phyloP scores from a whole-genome alignment of 2,888 invertebrate genomes.

The Calameuta idolon region DNA sequence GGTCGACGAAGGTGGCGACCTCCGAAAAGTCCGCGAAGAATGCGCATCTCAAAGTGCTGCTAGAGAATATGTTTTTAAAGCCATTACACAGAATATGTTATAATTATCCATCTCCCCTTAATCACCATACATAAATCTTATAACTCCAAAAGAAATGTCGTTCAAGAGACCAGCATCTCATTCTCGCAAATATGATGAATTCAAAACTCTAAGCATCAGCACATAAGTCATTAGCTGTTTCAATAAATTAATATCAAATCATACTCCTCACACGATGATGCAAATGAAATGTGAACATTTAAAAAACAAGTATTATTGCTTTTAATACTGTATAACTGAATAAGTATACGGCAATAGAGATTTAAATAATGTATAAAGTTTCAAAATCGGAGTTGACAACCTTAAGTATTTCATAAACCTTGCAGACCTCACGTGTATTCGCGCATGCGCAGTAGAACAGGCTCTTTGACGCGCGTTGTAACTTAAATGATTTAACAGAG shows the following conservation, averaged over 20 bases:
- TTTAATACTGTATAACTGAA: not conserved
- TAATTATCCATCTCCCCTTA: not conserved
- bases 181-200: not conserved
- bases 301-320: not conserved
- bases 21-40: slow-evolving; percentile 32
- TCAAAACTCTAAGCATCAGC: not conserved
- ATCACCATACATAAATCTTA: slow-evolving; percentile 11
- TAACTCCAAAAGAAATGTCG: slow-evolving; percentile 21
- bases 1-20: slow-evolving; percentile 59
- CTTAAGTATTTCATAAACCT: not conserved
- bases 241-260: not conserved
- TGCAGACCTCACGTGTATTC: not conserved
- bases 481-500: not conserved
- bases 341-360: not conserved
- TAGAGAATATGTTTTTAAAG: not conserved
- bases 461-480: not conserved
- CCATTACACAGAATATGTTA: not conserved
- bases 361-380: not conserved
- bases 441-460: not conserved
- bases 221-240: not conserved
- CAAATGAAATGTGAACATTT: not conserved
- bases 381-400: not conserved
- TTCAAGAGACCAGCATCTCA: slow-evolving; percentile 5
- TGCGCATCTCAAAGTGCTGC: slow-evolving; percentile 33
- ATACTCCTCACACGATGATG: not conserved